phyloP scores from a whole-genome alignment of 2,888 invertebrate genomes.

The Chrysomela aeneicollis region DNA sequence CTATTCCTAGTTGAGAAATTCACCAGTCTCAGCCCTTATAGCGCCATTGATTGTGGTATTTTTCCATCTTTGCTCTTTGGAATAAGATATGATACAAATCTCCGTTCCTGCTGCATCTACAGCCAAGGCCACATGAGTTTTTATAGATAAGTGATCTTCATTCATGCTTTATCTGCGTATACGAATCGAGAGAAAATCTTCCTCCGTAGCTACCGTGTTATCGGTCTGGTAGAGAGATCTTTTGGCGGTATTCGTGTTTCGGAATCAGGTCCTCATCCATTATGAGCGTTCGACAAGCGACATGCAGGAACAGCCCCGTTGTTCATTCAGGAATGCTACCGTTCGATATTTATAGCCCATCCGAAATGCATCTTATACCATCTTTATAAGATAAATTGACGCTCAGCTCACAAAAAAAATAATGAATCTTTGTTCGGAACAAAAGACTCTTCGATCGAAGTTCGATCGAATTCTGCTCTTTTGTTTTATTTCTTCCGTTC shows the following conservation, averaged over 20 bases:
- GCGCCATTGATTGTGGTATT: no score
- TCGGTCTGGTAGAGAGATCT: slow-evolving; percentile 23
- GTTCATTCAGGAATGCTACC: slow-evolving; percentile 59
- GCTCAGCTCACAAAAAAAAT: slow-evolving; percentile 42
- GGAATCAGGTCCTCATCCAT: slow-evolving; percentile 53
- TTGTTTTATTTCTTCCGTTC: slow-evolving; percentile 30
- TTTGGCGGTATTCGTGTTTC: slow-evolving; percentile 39
- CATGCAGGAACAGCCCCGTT: slow-evolving; percentile 58
- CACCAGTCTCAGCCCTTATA: no score
- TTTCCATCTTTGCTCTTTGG: no score
- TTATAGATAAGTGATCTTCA: slow-evolving; percentile 3
- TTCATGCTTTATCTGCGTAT: slow-evolving; percentile 4
- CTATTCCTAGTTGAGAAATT: no score
- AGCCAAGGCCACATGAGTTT: not conserved
- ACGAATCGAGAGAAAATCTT: slow-evolving; percentile 15
- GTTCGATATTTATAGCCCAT: slow-evolving; percentile 57
- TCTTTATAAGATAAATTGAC: slow-evolving; percentile 55
- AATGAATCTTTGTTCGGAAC: slow-evolving; percentile 45
- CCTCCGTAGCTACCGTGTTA: slow-evolving; percentile 32
- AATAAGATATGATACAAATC: no score
- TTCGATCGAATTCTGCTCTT: slow-evolving; percentile 31
- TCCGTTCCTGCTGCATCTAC: no score
- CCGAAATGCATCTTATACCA: slow-evolving; percentile 55
- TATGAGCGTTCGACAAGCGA: slow-evolving; percentile 55
- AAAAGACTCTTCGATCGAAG: slow-evolving; percentile 27